Evolutionary conservation across 2,888 invertebrate genomes (phyloP), one percentile per base, ranked within the genome.

Genomic region (Rhogogaster chlorosoma): DNA sequence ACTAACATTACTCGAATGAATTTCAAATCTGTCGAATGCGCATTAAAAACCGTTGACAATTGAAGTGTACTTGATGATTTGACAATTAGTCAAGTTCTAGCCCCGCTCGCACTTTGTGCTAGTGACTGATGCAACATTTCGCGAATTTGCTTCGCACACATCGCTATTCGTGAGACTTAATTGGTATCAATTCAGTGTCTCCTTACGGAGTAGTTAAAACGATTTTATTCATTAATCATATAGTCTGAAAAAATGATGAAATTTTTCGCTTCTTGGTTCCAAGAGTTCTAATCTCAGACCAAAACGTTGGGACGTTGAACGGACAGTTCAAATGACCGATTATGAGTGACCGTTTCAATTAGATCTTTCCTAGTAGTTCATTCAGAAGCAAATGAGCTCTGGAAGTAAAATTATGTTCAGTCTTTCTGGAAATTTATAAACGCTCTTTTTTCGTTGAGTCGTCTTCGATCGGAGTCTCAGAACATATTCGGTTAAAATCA

Each of bases 161-260:
- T 73, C 18, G 29, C 49, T 36, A 49, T 77, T 32, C 53, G 77
- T 12, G 49, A 26, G 29, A 49, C 3, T 77, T 49, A 77, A 77
- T 77, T 77, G 53, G 10, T 53, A 77, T 53, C 77, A 77, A 77
- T 77, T 77, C 77, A 26, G 77, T n/a, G 53, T 77, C 77, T 77
- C 49, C 32, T 18, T 53, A 36, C 32, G 18, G 53, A 29, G 49
- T 38, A 22, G 71, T 73, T 67, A 67, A 7, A n/a, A 42, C 38
- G 71, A 73, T 42, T 73, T 73, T 38, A 49, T 49, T 77, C 29
- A 29, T 29, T 53, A 53, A 77, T 77, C 77, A 7, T 53, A 32
- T n/a, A 15, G 75, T 22, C 6, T 29, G n/a, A 49, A 22, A 18
- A 77, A 77, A 53, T 77, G 77, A 77, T 77, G 77, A 77, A 77